Conservation (phyloP, 2,113 vertebrate genomes). For the Etheostoma spectabile region DNA sequence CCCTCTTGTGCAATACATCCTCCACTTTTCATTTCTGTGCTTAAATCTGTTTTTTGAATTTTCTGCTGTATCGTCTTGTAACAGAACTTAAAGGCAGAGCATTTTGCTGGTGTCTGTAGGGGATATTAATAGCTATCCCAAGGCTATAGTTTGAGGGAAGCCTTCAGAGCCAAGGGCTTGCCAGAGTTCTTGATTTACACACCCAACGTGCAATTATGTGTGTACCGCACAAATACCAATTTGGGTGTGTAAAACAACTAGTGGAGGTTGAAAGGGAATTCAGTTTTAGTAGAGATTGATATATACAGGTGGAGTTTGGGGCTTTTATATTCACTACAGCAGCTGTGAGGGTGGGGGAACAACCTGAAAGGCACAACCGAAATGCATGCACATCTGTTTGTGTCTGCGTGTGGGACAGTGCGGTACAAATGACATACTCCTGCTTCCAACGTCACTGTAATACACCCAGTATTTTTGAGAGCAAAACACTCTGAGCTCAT, state of each 20-base stretch:
- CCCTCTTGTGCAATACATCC: conserved; percentile 26
- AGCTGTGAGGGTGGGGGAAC: conserved; percentile 54
- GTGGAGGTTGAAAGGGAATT: conserved; percentile 74
- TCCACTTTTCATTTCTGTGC: conserved; percentile 43
- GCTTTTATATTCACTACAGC: conserved; percentile 62
- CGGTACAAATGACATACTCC: conserved; percentile 75
- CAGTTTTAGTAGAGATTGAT: conserved; percentile 57
- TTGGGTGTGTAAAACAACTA: conserved; percentile 85
- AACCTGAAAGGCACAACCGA: conserved; percentile 41
- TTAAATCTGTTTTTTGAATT: conserved; percentile 46
- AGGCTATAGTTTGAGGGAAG: conserved; percentile 85
- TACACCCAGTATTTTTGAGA: conserved; percentile 72
- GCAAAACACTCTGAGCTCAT: conserved; percentile 61
- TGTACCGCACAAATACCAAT: conserved; percentile 85
- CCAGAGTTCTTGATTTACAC: conserved; percentile 84
- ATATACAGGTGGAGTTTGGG: conserved; percentile 54
- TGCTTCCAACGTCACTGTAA: conserved; percentile 47
- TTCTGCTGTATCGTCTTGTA: conserved; percentile 45
- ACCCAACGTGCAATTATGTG: conserved; percentile 85
- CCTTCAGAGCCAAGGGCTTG: conserved; percentile 77
- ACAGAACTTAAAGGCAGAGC: conserved; percentile 61
- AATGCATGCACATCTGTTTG: conserved; percentile 23
- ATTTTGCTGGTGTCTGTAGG: conserved; percentile 77
- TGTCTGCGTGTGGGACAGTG: conserved; percentile 47
- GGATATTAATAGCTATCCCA: conserved; percentile 85